A percentile compares a stretch with the other conserved stretches of the same genome.
These are phyloP conservation scores for Labroides dimidiatus DNA, from an alignment of 2,797 vertebrate genomes.

Conservation along the genomic window DNA sequence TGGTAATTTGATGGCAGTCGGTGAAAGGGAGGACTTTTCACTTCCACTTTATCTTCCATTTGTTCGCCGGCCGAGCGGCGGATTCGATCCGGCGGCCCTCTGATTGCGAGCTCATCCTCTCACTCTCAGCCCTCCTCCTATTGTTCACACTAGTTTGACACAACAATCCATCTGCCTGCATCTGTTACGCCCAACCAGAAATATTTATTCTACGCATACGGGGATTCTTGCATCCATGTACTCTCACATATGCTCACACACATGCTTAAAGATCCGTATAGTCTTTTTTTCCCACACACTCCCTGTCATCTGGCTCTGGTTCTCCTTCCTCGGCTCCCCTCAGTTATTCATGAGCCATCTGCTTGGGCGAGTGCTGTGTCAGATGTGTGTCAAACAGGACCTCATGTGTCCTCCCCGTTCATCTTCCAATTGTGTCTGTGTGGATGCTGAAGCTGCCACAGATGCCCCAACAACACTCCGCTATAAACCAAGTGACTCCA, in stretches of 20 bases:
- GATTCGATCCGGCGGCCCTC: conserved; percentile 69
- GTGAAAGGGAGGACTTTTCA: conserved; percentile 62
- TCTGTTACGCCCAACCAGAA: conserved; percentile 5
- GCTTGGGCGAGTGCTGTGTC: conserved; percentile 73
- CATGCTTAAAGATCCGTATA: conserved; percentile 16
- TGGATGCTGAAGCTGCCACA: conserved; percentile 48
- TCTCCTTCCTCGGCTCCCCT: conserved; percentile 70
- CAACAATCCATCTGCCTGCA: conserved; percentile 15
- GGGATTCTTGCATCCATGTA: neutral
- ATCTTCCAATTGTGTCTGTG: conserved; percentile 73
- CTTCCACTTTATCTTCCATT: conserved; percentile 61
- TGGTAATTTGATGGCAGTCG: conserved; percentile 68
- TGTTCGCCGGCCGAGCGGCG: conserved; percentile 43
- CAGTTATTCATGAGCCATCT: conserved; percentile 88
- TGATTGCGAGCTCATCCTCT: conserved; percentile 64
- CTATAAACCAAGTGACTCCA: conserved; percentile 35
- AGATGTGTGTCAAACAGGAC: conserved; percentile 80
- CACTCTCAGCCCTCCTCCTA: conserved; percentile 43
- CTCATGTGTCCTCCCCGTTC: conserved; percentile 71
- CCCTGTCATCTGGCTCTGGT: conserved; percentile 26
- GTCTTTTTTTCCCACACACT: conserved; percentile 9
- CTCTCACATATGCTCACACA: conserved; percentile 3
- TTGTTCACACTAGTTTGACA: conserved; percentile 42
- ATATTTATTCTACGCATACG: conserved; percentile 4
- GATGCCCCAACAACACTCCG: conserved; percentile 29